Percentiles rank a stretch among this genome's conserved stretches.
phyloP scores from a whole-genome alignment of 2,113 vertebrate genomes.

The Speoplatyrhinus poulsoni region DNA sequence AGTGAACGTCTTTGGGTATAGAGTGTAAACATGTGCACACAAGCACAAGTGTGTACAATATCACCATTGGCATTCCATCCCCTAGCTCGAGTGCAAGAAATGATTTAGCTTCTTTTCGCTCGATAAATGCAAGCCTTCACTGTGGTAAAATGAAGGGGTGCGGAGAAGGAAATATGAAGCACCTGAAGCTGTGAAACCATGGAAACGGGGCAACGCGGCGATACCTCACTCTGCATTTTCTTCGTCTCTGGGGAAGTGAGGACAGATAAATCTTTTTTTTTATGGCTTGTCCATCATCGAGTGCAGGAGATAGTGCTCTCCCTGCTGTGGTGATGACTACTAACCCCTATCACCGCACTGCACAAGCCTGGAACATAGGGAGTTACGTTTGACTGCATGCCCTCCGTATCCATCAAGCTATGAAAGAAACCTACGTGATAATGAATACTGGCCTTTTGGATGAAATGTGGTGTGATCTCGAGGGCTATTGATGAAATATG shows the following conservation, averaged over 20 bases:
- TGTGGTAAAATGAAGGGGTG: constrained; percentile 55
- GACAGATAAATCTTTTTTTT: constrained; percentile 73
- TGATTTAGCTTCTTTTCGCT: constrained; percentile 61
- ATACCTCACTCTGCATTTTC: constrained; percentile 59
- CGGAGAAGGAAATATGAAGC: constrained; percentile 55
- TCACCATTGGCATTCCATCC: constrained; percentile 66
- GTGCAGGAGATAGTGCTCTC: constrained; percentile 59
- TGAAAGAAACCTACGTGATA: constrained; percentile 47
- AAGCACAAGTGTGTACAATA: constrained; percentile 52
- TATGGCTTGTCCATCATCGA: constrained; percentile 65
- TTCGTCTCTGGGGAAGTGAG: constrained; percentile 62
- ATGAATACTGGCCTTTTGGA: constrained; percentile 26
- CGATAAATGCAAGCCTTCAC: constrained; percentile 66
- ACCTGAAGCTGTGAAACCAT: constrained; percentile 65
- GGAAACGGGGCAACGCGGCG: constrained; percentile 31
- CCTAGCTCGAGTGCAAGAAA: constrained; percentile 49
- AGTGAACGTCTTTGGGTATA: no score
- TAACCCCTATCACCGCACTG: constrained; percentile 52
- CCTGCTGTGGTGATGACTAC: constrained; percentile 51
- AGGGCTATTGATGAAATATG: constrained; percentile 11
- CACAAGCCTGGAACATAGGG: constrained; percentile 40
- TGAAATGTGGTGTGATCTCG: constrained; percentile 30
- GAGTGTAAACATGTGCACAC: constrained; percentile 31
- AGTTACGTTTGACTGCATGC: constrained; percentile 53
- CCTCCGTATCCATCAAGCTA: constrained; percentile 58